Evolutionary conservation across 2,888 invertebrate genomes (phyloP).

Genomic region (Drosophila formosana): DNA sequence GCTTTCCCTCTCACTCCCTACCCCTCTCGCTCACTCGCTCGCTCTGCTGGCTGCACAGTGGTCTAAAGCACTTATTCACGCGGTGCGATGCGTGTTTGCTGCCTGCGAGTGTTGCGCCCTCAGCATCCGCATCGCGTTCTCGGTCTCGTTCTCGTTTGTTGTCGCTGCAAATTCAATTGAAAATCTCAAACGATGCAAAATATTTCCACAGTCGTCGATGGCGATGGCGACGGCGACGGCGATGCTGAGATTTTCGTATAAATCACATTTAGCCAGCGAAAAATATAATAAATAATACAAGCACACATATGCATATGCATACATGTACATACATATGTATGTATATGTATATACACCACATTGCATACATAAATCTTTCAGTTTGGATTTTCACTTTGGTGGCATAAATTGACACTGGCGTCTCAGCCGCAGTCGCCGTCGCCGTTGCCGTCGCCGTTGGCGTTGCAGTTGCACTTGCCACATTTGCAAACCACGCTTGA

Average conservation of each 20-base stretch:
- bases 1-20: background rate
- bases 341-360: slow-evolving; percentile 41
- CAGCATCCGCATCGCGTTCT: background rate
- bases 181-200: slow-evolving; percentile 75
- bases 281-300: slow-evolving; percentile 78
- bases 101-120: slow-evolving; percentile 24
- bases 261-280: slow-evolving; percentile 72
- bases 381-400: slow-evolving; percentile 80
- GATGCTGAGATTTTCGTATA: slow-evolving; percentile 75
- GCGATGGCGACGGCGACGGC: slow-evolving; percentile 32
- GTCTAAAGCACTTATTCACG: slow-evolving; percentile 77
- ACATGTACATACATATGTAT: slow-evolving; percentile 9
- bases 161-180: slow-evolving; percentile 72
- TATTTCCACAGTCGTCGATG: slow-evolving; percentile 65
- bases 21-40: slow-evolving; percentile 10
- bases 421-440: slow-evolving; percentile 23
- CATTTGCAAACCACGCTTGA: slow-evolving; percentile 81
- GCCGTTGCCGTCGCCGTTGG: background rate
- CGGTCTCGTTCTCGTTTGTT: slow-evolving; percentile 3
- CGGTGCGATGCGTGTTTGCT: slow-evolving; percentile 41
- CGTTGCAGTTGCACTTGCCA: slow-evolving; percentile 38
- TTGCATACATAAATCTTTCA: slow-evolving; percentile 76
- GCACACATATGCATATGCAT: slow-evolving; percentile 15
- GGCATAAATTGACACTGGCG: slow-evolving; percentile 82
- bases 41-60: slow-evolving; percentile 67